Base-by-base conservation (phyloP, 2,797 vertebrate genomes). In the Anabas testudineus region DNA sequence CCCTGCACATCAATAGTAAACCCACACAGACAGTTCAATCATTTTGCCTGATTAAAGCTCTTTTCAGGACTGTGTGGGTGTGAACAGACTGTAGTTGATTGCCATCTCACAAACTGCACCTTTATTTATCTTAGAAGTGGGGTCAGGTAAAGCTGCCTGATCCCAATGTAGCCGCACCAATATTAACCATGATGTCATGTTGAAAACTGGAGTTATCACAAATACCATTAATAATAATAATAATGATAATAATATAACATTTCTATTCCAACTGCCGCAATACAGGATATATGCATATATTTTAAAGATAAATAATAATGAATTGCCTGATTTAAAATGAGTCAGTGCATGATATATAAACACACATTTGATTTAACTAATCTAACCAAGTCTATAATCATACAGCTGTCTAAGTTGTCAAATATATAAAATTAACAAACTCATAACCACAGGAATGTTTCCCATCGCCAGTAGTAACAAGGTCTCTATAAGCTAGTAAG, bases 31-130 rank as follows among this genome's bases (percentile, higher is more conserved):
- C 10, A 53, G 10, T 36, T 70, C 43, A 30, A 67, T 61, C 54
- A 70, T 58, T 41, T 45, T 10, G 18, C 15, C 36, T 41, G 26
- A 69, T 76, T 48, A 68, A 21, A 48, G 55, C 39, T 59, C 55
- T 61, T 47, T 42, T 60, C 41, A 36, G 41, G 58, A 37, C 24
- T 67, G n/a, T n/a, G 34, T 28, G 28, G 30, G 28, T 30, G 28
- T 30, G 28, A 6, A 30, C 5, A 30, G 28, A 6, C n/a, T 7
- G 4, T 24, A 24, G 42, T 62, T 64, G 54, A 58, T n/a, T 48
- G 51, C 65, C 53, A 45, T 24, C 54, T 26, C 26, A 52, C 19
- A 34, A 49, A 49, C 47, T 16, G 41, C 46, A 41, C 15, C n/a
- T 24, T 36, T 24, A 15, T 42, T 10, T 30, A 26, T 46, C 10